Evolutionary conservation across 2,888 invertebrate species (phyloP).

Genomic region (Acanthopleura granulata): DNA sequence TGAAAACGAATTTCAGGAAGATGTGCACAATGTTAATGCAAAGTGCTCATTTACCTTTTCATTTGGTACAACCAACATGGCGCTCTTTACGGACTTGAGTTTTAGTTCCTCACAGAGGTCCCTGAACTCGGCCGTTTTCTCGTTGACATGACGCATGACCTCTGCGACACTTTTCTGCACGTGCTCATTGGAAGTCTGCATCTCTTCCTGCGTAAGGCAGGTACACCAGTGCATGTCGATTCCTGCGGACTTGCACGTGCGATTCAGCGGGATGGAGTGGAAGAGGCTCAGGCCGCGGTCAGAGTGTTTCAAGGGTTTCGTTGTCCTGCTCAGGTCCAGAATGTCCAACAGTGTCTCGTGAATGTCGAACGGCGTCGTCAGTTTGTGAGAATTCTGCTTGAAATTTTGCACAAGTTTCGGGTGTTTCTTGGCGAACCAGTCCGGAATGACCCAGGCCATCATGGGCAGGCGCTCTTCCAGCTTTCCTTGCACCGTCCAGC

Average conservation of each 20-base stretch:
- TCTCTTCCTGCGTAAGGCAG: constrained; percentile 48
- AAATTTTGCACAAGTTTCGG: constrained; percentile 41
- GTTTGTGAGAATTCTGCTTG: constrained; percentile 46
- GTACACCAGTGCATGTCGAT: constrained; percentile 64
- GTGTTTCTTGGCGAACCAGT: constrained; percentile 44
- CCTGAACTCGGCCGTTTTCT: constrained; percentile 34
- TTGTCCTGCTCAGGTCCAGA: constrained; percentile 51
- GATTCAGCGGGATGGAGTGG: constrained; percentile 46
- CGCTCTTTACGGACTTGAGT: constrained; percentile 35
- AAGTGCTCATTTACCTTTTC: constrained; percentile 52
- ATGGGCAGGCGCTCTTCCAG: constrained; percentile 64
- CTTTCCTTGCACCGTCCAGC: constrained; percentile 59
- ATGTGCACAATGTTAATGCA: too few species aligned
- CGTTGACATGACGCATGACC: constrained; percentile 45
- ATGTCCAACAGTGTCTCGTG: constrained; percentile 58
- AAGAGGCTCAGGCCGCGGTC: constrained; percentile 56
- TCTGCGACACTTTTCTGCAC: constrained; percentile 40
- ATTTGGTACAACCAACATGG: constrained; percentile 48
- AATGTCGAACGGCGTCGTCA: constrained; percentile 63
- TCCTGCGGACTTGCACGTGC: constrained; percentile 56
- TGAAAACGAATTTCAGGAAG: too few species aligned
- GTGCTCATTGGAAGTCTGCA: constrained; percentile 37
- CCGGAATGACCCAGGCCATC: constrained; percentile 58
- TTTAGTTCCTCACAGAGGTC: constrained; percentile 39
- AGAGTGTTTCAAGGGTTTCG: background rate